A percentile compares a stretch with the other conserved stretches of the same genome.
Evolutionary conservation across 2,888 invertebrate genomes (phyloP).

Genomic region (Phrixothrix hirtus): DNA sequence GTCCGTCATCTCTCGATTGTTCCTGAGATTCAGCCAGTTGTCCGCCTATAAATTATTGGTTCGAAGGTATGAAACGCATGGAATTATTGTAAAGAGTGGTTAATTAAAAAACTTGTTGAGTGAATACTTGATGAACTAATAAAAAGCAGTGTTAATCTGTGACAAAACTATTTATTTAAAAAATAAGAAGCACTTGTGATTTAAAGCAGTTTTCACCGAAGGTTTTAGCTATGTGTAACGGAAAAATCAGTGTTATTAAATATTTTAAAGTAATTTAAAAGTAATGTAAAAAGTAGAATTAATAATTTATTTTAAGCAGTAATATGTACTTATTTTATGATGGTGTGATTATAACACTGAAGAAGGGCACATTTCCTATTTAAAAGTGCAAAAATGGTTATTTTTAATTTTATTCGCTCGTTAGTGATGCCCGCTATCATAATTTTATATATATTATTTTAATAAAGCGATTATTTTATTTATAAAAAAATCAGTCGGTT

Average conservation of each 20-base stretch:
- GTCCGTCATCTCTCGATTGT: slow-evolving; percentile 75
- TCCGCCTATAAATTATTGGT: slow-evolving; percentile 8
- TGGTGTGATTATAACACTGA: slow-evolving; percentile 17
- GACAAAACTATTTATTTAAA: slow-evolving; percentile 6
- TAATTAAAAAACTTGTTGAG: no score
- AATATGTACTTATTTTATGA: slow-evolving; percentile 26
- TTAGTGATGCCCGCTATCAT: slow-evolving; percentile 21
- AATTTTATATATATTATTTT: slow-evolving; percentile 13
- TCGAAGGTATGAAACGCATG: slow-evolving; percentile 16
- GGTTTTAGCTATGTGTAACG: no score
- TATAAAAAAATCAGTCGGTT: slow-evolving; percentile 15
- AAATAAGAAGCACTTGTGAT: slow-evolving; percentile 20
- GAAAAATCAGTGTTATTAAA: slow-evolving; percentile 9
- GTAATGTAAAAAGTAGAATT: slow-evolving; percentile 15
- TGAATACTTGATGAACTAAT: no score
- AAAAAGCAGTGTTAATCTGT: no score
- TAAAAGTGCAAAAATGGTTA: slow-evolving; percentile 38
- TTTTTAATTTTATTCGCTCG: slow-evolving; percentile 19
- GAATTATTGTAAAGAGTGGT: slow-evolving; percentile 9
- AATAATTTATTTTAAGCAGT: slow-evolving; percentile 23
- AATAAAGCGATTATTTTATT: slow-evolving; percentile 8
- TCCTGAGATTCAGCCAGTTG: slow-evolving; percentile 59
- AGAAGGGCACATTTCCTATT: slow-evolving; percentile 39
- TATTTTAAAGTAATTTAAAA: background rate
- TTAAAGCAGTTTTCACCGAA: slow-evolving; percentile 9